These are phyloP conservation scores for Branchinecta lynchi DNA, from an alignment of 1,140 invertebrate species.

Conservation along the genomic window DNA sequence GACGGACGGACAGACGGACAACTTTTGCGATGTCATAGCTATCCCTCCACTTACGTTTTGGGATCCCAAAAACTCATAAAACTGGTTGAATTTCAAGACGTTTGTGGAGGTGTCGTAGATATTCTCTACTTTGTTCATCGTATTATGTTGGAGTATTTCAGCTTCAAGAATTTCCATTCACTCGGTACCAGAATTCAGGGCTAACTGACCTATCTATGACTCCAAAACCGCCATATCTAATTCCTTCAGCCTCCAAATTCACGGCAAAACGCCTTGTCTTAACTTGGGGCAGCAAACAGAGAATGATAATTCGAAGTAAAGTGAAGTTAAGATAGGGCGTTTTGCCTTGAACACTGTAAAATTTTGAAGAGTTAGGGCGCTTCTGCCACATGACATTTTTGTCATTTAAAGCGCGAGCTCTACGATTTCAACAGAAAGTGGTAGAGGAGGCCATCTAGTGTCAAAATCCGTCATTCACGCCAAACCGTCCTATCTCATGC, in stretches of 20 bases:
- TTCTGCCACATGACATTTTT: neutral
- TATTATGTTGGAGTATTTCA: too few relatives aligned
- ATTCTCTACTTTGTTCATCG: too few relatives aligned
- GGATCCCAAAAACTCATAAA: too few relatives aligned
- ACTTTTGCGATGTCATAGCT: too few relatives aligned
- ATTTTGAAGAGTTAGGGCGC: slow-evolving; percentile 9
- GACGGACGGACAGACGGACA: too few relatives aligned
- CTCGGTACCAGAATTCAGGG: neutral
- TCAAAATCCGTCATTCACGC: too few relatives aligned
- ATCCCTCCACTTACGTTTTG: too few relatives aligned
- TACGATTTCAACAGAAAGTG: slow-evolving; percentile 6
- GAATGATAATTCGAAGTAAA: neutral
- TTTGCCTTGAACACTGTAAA: neutral
- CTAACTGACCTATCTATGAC: slow-evolving; percentile 2
- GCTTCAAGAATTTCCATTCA: neutral
- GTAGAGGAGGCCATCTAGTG: neutral
- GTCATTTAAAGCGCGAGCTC: neutral
- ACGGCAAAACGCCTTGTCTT: slow-evolving; percentile 2
- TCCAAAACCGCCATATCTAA: slow-evolving; percentile 6
- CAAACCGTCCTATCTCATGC: too few relatives aligned
- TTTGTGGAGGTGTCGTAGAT: too few relatives aligned
- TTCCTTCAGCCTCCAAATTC: slow-evolving; percentile 1
- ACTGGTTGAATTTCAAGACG: too few relatives aligned
- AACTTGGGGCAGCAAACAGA: too few relatives aligned
- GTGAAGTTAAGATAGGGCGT: neutral